phyloP scores from a whole-genome alignment of 2,797 vertebrate genomes.

The Crotalus adamanteus region DNA sequence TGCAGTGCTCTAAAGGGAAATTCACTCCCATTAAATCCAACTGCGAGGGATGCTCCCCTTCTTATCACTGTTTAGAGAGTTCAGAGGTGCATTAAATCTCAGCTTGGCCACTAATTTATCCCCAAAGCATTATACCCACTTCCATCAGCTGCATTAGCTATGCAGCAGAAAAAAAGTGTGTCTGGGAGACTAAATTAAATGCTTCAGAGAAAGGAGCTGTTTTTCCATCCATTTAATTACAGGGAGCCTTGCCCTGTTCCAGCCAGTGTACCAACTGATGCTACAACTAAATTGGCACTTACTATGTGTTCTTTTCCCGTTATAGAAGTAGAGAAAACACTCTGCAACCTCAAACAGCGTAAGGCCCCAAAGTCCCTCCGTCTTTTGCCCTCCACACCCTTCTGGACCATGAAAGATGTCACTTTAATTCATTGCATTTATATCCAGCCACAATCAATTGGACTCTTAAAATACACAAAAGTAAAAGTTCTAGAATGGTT shows the following conservation, averaged over 20 bases:
- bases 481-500: not conserved
- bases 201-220: slow-evolving; percentile 34
- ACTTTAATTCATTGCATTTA: not conserved
- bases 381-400: not conserved
- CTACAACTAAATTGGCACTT: slow-evolving; percentile 51
- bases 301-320: slow-evolving; percentile 28
- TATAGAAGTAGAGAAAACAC: not conserved
- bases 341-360: not conserved
- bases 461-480: not conserved
- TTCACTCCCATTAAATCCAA: not conserved
- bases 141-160: slow-evolving; percentile 24
- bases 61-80: not conserved
- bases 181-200: slow-evolving; percentile 34
- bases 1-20: not conserved
- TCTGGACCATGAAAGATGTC: not conserved
- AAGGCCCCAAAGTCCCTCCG: not conserved
- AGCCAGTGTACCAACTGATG: slow-evolving; percentile 38
- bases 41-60: not conserved
- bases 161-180: slow-evolving; percentile 28
- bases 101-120: slow-evolving; percentile 33
- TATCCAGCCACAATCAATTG: not conserved
- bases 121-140: slow-evolving; percentile 27
- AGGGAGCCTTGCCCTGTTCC: slow-evolving; percentile 49
- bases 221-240: slow-evolving; percentile 43
- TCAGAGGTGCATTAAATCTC: not conserved